Conservation (phyloP, 2,113 vertebrate species). For the Tachysurus fulvidraco region DNA sequence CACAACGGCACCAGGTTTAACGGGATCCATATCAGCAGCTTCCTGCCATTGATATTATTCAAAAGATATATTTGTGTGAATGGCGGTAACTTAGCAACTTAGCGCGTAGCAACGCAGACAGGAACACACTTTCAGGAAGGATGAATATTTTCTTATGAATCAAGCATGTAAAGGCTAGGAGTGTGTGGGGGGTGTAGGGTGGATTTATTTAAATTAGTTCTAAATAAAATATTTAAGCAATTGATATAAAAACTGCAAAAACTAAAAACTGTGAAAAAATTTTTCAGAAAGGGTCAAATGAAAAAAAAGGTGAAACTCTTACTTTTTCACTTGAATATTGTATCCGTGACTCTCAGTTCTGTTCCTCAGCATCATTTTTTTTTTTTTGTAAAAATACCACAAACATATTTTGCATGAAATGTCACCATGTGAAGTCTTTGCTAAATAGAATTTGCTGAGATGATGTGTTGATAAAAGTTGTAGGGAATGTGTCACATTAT, state of each 20-base stretch:
- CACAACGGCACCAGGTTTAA: background rate
- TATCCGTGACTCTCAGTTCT: background rate
- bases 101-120: background rate
- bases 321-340: background rate
- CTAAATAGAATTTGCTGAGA: background rate
- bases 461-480: background rate
- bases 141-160: background rate
- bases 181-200: background rate
- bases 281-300: background rate
- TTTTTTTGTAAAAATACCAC: background rate
- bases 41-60: background rate
- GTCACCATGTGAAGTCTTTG: background rate
- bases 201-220: background rate
- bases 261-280: background rate
- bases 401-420: background rate
- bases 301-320: background rate
- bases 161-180: background rate
- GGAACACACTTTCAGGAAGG: background rate
- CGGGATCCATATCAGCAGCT: background rate
- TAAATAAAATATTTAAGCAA: background rate
- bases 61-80: background rate
- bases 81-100: conserved; percentile 18
- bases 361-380: background rate
- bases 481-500: background rate
- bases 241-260: background rate